A percentile compares a stretch with the other conserved stretches of the same genome.
phyloP scores from a whole-genome alignment of 2,113 vertebrate species.

The Syngnathus scovelli region DNA sequence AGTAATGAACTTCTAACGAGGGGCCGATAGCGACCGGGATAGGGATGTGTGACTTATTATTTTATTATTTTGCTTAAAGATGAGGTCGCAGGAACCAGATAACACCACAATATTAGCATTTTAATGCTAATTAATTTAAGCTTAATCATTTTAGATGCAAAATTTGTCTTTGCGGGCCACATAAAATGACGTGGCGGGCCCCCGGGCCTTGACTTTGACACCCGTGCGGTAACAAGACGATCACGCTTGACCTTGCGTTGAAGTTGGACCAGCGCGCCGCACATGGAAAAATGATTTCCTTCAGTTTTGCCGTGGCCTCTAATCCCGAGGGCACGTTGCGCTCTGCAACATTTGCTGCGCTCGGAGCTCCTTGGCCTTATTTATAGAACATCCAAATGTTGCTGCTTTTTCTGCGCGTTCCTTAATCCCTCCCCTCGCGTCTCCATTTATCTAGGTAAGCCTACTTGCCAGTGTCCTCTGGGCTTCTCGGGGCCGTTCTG shows the following conservation, averaged over 20 bases:
- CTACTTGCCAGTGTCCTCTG: constrained; percentile 85
- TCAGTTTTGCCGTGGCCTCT: neutral
- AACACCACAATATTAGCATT: too few species aligned
- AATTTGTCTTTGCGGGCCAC: too few species aligned
- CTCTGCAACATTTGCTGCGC: neutral
- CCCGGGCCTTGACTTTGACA: too few species aligned
- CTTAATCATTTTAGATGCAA: too few species aligned
- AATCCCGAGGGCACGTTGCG: neutral
- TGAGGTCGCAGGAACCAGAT: neutral
- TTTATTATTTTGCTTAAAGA: neutral
- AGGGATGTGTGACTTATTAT: too few species aligned
- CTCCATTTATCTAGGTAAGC: constrained; percentile 74
- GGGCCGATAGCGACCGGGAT: neutral
- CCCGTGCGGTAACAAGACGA: neutral
- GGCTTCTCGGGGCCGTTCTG: constrained; percentile 92
- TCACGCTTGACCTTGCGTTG: neutral
- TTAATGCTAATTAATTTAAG: too few species aligned
- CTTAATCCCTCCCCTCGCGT: neutral
- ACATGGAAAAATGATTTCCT: neutral
- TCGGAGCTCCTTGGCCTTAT: neutral
- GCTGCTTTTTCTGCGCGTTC: neutral
- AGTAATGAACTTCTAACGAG: constrained; percentile 8
- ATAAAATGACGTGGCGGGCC: too few species aligned
- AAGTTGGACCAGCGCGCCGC: neutral
- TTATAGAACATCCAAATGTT: neutral